Evolutionary conservation across 2,888 invertebrate species (phyloP).

Genomic region (Laspeyria flexula): DNA sequence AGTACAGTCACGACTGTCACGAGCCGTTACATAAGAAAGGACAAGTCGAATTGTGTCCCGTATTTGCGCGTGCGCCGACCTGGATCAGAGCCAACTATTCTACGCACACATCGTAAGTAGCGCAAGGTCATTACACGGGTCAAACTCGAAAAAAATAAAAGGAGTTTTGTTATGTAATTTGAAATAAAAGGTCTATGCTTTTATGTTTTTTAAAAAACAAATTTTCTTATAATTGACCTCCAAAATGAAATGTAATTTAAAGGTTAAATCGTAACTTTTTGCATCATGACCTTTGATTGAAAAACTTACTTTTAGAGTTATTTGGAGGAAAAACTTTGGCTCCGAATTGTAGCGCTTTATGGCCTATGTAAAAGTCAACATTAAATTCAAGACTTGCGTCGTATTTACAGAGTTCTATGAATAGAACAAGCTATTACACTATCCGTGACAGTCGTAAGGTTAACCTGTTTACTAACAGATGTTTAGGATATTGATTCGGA

Average conservation of each 20-base stretch:
- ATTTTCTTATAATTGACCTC: neutral
- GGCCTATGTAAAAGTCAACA: no score
- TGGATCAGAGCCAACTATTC: constrained; percentile 62
- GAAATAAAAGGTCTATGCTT: neutral
- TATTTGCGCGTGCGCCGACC: constrained; percentile 40
- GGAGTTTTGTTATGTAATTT: constrained; percentile 37
- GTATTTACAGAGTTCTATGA: no score
- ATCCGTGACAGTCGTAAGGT: no score
- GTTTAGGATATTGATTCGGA: neutral
- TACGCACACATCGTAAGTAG: constrained; percentile 50
- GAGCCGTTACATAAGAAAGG: constrained; percentile 60
- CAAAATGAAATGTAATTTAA: neutral
- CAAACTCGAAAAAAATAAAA: constrained; percentile 50
- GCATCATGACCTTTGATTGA: neutral
- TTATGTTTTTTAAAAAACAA: constrained; percentile 30
- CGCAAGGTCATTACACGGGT: constrained; percentile 54
- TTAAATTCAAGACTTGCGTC: no score
- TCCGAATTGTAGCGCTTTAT: no score
- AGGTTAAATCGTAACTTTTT: no score
- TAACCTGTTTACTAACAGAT: no score
- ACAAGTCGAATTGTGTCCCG: constrained; percentile 52
- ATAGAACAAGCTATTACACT: no score
- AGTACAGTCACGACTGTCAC: constrained; percentile 50
- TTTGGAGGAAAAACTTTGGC: no score
- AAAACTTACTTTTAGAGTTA: no score